A percentile compares a stretch with the other conserved stretches of the same genome.
phyloP scores from a whole-genome alignment of 2,888 invertebrate genomes.

The Polylopha cassiicola region DNA sequence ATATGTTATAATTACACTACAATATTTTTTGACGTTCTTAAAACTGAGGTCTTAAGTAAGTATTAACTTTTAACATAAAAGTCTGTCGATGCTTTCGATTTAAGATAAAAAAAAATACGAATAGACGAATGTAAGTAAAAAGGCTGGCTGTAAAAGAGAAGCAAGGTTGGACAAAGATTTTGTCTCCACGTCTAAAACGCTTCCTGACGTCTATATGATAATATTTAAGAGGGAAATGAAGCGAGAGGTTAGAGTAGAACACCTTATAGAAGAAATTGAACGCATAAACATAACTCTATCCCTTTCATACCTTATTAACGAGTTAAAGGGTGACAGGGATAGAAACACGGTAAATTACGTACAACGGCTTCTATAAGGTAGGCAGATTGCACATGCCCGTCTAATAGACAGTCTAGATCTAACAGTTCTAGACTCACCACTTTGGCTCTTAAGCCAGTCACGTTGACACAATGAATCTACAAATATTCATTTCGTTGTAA shows the following conservation, averaged over 20 bases:
- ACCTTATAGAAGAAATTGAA: too few species aligned
- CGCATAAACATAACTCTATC: too few species aligned
- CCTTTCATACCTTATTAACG: too few species aligned
- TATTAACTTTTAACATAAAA: too few species aligned
- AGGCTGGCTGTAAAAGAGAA: conserved; percentile 7
- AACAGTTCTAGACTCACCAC: conserved; percentile 73
- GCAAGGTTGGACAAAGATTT: conserved; percentile 3
- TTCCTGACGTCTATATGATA: conserved; percentile 22
- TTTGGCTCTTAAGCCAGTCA: conserved; percentile 74
- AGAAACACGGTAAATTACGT: too few species aligned
- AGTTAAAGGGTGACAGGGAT: too few species aligned
- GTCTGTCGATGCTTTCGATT: conserved; percentile 11
- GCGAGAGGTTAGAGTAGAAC: too few species aligned
- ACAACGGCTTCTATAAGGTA: too few species aligned
- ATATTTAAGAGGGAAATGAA: conserved; percentile 41
- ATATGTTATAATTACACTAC: too few species aligned
- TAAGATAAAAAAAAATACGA: background rate
- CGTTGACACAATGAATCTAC: conserved; percentile 75
- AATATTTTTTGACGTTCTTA: too few species aligned
- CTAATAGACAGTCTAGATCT: conserved; percentile 69
- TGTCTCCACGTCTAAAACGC: conserved; percentile 7
- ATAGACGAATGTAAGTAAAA: conserved; percentile 3
- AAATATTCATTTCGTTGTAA: too few species aligned
- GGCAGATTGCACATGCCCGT: conserved; percentile 52
- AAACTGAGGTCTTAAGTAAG: too few species aligned